Conservation (phyloP, 2,113 vertebrate genomes). For the Catagonus wagneri region DNA sequence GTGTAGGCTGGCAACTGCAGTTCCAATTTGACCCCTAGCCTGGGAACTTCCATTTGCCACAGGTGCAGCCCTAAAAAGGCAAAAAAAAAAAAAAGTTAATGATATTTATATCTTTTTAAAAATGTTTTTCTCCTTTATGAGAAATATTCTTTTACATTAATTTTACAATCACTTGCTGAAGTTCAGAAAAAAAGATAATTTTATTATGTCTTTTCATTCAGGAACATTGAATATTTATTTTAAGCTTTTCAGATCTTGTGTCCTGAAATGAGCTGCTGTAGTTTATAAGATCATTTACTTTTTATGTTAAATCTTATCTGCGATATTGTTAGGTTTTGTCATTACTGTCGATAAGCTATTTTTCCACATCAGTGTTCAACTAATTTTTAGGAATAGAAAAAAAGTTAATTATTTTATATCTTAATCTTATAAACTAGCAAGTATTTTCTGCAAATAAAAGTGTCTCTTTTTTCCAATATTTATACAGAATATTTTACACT, state of each 20-base stretch:
- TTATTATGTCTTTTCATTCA: neutral
- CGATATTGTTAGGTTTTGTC: neutral
- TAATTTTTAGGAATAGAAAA: neutral
- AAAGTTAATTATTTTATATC: slow-evolving; percentile 3
- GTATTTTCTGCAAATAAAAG: no score
- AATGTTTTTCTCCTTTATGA: neutral
- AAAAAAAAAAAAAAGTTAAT: neutral
- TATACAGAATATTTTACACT: no score
- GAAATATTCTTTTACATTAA: neutral
- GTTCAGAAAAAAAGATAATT: neutral
- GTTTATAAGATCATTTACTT: neutral
- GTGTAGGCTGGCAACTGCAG: no score
- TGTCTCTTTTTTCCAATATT: no score
- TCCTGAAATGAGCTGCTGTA: neutral
- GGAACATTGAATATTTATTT: neutral
- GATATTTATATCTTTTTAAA: neutral
- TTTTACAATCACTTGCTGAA: neutral
- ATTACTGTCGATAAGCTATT: neutral
- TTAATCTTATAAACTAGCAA: no score
- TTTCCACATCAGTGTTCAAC: neutral
- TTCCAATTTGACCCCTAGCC: no score
- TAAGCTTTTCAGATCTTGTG: neutral
- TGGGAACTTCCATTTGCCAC: no score
- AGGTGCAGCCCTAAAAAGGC: neutral
- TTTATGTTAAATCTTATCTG: neutral